Conservation (phyloP, 2,797 vertebrate genomes). For the Xyrichtys novacula region DNA sequence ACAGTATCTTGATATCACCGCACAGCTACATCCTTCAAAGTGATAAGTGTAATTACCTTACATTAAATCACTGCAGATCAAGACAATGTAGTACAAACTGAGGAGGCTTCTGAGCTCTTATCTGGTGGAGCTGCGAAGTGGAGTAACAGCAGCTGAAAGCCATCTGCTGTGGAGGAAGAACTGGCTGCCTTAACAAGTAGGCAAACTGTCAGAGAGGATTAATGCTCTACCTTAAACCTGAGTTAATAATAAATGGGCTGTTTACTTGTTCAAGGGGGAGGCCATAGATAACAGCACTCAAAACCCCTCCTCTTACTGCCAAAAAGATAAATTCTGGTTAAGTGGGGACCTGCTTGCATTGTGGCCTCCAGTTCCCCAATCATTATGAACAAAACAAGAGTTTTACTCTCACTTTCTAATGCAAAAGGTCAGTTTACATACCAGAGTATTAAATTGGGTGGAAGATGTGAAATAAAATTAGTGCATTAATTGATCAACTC, state of each 20-base stretch:
- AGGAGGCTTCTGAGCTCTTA: slow-evolving; percentile 58
- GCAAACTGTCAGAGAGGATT: slow-evolving; percentile 90
- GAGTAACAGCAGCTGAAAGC: slow-evolving; percentile 81
- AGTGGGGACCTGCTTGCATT: slow-evolving; percentile 86
- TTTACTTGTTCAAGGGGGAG: slow-evolving; percentile 90
- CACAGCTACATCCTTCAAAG: slow-evolving; percentile 40
- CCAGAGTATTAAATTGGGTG: slow-evolving; percentile 51
- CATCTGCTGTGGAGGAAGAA: slow-evolving; percentile 85
- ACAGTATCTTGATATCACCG: slow-evolving; percentile 23
- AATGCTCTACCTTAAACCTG: slow-evolving; percentile 90
- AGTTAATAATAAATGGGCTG: slow-evolving; percentile 93
- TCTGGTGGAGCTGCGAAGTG: slow-evolving; percentile 58
- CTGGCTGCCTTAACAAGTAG: slow-evolving; percentile 89
- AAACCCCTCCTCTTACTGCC: slow-evolving; percentile 88
- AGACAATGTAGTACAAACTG: slow-evolving; percentile 65
- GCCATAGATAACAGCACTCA: slow-evolving; percentile 88
- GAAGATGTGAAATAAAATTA: slow-evolving; percentile 33
- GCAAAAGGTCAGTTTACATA: slow-evolving; percentile 80
- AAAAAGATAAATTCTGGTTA: slow-evolving; percentile 91
- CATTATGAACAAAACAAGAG: slow-evolving; percentile 86
- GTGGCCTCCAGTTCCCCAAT: slow-evolving; percentile 84
- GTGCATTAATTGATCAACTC: neutral
- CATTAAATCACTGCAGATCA: slow-evolving; percentile 53
- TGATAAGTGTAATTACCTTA: slow-evolving; percentile 40
- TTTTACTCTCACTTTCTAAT: slow-evolving; percentile 84